phyloP scores from a whole-genome alignment of 2,113 vertebrate genomes.

The Casuarius casuarius region DNA sequence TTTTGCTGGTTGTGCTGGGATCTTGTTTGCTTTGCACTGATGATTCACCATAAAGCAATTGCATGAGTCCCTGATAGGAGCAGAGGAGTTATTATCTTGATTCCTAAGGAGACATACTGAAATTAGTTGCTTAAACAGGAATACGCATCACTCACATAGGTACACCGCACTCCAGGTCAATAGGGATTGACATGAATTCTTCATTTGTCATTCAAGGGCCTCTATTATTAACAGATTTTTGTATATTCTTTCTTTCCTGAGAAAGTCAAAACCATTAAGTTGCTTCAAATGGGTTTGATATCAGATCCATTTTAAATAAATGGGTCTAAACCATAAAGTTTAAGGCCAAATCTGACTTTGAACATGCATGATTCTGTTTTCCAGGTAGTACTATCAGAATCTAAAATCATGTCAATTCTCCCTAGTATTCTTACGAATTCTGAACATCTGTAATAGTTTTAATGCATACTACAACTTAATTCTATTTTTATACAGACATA shows the following conservation, averaged over 20 bases:
- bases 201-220: neutral
- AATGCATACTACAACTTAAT: neutral
- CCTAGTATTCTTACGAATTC: neutral
- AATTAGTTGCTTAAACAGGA: neutral
- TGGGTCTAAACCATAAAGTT: neutral
- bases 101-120: neutral
- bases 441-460: conserved; percentile 12
- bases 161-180: neutral
- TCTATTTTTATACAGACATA: neutral
- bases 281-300: neutral
- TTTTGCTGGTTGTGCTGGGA: neutral
- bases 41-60: conserved; percentile 23
- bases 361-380: neutral
- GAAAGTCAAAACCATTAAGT: neutral
- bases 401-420: neutral
- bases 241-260: neutral
- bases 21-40: neutral
- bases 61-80: neutral
- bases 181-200: neutral
- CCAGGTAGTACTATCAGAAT: neutral
- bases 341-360: neutral
- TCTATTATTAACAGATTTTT: neutral
- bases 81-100: neutral
- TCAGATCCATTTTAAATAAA: conserved; percentile 4
- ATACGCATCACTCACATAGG: neutral